Evolutionary conservation across 1,140 invertebrate genomes (phyloP).

Genomic region (Phortica variegata): DNA sequence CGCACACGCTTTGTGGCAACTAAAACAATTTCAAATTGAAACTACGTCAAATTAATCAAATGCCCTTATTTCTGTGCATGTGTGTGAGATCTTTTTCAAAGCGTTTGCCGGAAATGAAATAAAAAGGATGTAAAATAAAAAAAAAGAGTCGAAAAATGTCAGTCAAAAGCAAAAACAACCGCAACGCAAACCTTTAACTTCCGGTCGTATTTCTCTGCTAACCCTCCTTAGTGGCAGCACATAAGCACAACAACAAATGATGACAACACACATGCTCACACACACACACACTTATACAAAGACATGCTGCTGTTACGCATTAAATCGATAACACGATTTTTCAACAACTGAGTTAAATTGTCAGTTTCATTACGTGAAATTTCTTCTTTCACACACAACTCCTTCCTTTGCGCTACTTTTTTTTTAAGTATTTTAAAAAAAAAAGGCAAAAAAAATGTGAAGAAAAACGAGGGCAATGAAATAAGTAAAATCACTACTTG

Average conservation of each 20-base stretch:
- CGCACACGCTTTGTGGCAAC: conserved; percentile 21
- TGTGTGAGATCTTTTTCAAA: too few species aligned
- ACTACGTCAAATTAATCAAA: conserved; percentile 53
- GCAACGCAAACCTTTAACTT: conserved; percentile 11
- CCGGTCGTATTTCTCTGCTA: too few species aligned
- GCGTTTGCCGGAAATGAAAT: neutral
- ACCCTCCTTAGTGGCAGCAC: too few species aligned
- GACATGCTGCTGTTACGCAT: conserved; percentile 31
- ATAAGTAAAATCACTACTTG: conserved; percentile 46
- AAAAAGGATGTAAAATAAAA: conserved; percentile 2
- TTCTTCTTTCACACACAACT: conserved; percentile 13
- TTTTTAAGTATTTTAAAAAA: conserved; percentile 23
- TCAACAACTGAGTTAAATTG: conserved; percentile 51
- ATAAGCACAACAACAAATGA: conserved; percentile 10
- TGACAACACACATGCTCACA: conserved; percentile 3
- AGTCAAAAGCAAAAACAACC: conserved; percentile 27
- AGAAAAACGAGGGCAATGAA: too few species aligned
- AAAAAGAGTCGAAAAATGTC: conserved; percentile 23
- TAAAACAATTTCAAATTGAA: conserved; percentile 50
- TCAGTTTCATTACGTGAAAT: conserved; percentile 53
- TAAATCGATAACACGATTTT: conserved; percentile 55
- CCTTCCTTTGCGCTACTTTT: conserved; percentile 4
- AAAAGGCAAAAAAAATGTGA: too few species aligned
- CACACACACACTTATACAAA: conserved; percentile 3
- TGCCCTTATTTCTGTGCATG: too few species aligned